Base-by-base conservation (phyloP, 2,797 vertebrate genomes). In the Cottoperca gobio region DNA sequence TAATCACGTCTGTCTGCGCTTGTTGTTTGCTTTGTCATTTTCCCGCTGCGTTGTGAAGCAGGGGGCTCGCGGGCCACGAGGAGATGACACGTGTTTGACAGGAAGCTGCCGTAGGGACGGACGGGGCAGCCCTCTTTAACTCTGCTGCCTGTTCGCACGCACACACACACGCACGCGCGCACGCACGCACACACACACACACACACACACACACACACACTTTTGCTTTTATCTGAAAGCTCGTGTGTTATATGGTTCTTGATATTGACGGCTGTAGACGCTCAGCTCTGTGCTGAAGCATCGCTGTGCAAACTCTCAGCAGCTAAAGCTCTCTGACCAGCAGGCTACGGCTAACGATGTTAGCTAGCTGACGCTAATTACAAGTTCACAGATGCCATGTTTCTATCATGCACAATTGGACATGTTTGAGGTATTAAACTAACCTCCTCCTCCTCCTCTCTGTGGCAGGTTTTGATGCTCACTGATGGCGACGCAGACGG, bases 381-480 rank as follows among this genome's bases (percentile, higher is more conserved):
- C 8, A 17, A 5, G 8, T 31, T 53, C 14, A 31, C 16, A 33
- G 26, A 31, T 31, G 4, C 26, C 28, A 57, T 57, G 12, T 12
- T 14, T 55, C 11, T 42, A 12, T 42, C 23, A 45, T 12, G 33
- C 16, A 39, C 35, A 63, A 21, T 14, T 28, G 26, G 8, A 59
- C 0, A 8, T 33, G 19, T 19, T 16, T 54, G 2, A 33, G n/a
- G n/a, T 33, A 6, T 39, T 35, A 10, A 46, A 31, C 60, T 61
- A 9, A 23, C 8, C 13, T 2, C 23, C 31, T 8, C 33, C 21
- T 53, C 17, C 8, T 14, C 28, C 33, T 21, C 53, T 70, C 3
- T 23, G 33, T 43, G 31, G 19, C 92, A 98, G 97, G 96, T 97
- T 58, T 79, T 98, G 94, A 94, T 99, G 91, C 89, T 96, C 4